Conservation (phyloP, 1,140 invertebrate genomes). For the Spodoptera litura region DNA sequence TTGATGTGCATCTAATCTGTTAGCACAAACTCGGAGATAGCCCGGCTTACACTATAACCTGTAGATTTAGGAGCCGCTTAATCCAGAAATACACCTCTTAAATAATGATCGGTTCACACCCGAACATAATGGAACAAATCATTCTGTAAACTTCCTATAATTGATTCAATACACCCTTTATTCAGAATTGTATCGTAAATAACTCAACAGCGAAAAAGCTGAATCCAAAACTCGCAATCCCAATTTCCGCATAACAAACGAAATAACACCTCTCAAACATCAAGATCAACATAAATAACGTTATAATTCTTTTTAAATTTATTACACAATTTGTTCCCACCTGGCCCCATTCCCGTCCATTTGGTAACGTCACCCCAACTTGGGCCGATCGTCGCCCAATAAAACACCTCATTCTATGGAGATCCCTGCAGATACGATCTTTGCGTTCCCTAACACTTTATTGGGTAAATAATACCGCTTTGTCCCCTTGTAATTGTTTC, state of each 20-base stretch:
- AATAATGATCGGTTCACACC: background rate
- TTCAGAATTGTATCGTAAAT: constrained; percentile 10
- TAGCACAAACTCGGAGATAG: constrained; percentile 12
- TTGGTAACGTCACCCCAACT: constrained; percentile 40
- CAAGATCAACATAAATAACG: constrained; percentile 42
- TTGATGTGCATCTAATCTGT: constrained; percentile 32
- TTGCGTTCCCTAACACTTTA: constrained; percentile 58
- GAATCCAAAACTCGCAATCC: constrained; percentile 11
- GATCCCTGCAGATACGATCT: constrained; percentile 65
- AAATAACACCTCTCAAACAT: constrained; percentile 36
- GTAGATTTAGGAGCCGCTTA: constrained; percentile 9
- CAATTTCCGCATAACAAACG: constrained; percentile 26
- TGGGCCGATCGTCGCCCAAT: constrained; percentile 60
- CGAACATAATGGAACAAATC: background rate
- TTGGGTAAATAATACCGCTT: constrained; percentile 67
- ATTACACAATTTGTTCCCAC: constrained; percentile 55
- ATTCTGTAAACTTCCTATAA: background rate
- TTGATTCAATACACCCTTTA: constrained; percentile 8
- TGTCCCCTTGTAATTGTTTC: constrained; percentile 68
- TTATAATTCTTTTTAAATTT: constrained; percentile 47
- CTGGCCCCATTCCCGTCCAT: constrained; percentile 47
- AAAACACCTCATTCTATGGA: constrained; percentile 68
- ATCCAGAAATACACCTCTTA: background rate
- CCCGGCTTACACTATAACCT: constrained; percentile 8
- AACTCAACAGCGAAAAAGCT: constrained; percentile 21